Evolutionary conservation across 2,113 vertebrate species (phyloP).

Genomic region (Neomonachus schauinslandi): DNA sequence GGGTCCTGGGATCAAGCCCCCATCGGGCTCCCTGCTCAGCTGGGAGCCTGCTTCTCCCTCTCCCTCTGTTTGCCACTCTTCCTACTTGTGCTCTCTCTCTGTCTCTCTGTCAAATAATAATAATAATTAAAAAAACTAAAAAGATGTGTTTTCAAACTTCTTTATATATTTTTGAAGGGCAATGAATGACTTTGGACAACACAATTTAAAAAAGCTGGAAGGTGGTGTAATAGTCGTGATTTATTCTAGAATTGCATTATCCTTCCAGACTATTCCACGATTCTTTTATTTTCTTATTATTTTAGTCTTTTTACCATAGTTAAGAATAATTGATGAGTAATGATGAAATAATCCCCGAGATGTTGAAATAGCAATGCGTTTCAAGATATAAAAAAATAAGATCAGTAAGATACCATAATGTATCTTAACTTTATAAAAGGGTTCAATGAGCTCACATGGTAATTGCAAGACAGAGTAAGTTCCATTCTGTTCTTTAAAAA

Average conservation of each 20-base stretch:
- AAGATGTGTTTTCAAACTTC: background rate
- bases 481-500: background rate
- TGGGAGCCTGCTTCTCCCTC: too few species aligned
- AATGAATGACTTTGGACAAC: background rate
- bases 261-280: background rate
- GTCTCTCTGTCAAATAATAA: too few species aligned
- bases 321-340: slow-evolving; percentile 2
- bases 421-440: background rate
- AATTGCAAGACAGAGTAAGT: slow-evolving; percentile 1
- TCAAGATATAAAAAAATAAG: slow-evolving; percentile 31
- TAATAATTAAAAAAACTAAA: background rate
- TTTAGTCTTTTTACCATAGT: background rate
- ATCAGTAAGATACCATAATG: background rate
- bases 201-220: background rate
- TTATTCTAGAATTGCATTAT: background rate
- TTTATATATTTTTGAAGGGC: background rate
- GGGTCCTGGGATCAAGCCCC: too few species aligned
- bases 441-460: background rate
- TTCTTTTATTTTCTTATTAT: slow-evolving; percentile 30
- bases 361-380: background rate
- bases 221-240: background rate
- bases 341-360: background rate
- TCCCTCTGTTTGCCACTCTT: too few species aligned
- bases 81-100: too few species aligned
- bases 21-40: too few species aligned